phyloP scores from a whole-genome alignment of 2,888 invertebrate genomes.

The Sphaerophoria rueppellii region DNA sequence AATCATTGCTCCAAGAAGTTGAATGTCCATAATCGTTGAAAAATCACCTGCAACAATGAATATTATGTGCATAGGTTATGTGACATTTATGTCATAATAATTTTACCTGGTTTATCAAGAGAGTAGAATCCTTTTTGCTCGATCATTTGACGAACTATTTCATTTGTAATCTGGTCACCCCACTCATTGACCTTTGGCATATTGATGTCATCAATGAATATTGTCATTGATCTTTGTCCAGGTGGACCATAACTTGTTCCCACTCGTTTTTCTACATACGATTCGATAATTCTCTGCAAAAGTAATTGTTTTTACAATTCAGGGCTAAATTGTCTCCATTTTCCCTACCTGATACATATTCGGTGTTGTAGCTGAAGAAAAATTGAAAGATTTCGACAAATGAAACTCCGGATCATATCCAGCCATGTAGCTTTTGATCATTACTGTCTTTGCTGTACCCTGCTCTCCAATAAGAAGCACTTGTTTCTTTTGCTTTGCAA shows the following conservation, averaged over 20 bases:
- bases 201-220: conserved; percentile 96
- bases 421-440: conserved; percentile 92
- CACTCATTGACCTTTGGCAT: conserved; percentile 96
- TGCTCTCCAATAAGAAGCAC: conserved; percentile 94
- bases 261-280: conserved; percentile 94
- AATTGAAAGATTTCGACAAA: conserved; percentile 91
- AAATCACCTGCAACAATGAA: conserved; percentile 85
- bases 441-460: conserved; percentile 95
- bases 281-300: conserved; percentile 90
- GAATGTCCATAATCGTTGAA: conserved; percentile 89
- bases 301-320: neutral
- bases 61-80: too few relatives aligned
- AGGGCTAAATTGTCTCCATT: neutral
- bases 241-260: conserved; percentile 94
- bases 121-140: conserved; percentile 93
- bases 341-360: conserved; percentile 86
- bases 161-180: conserved; percentile 96
- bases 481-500: conserved; percentile 91
- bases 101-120: conserved; percentile 88
- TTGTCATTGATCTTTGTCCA: conserved; percentile 90
- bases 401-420: conserved; percentile 90
- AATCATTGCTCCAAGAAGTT: conserved; percentile 94
- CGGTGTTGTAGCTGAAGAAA: conserved; percentile 95
- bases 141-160: conserved; percentile 94
- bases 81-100: too few relatives aligned